Evolutionary conservation across 2,113 vertebrate genomes (phyloP), one percentile per base, ranked within the genome.

Genomic region (Mesoclemmys tuberculata): DNA sequence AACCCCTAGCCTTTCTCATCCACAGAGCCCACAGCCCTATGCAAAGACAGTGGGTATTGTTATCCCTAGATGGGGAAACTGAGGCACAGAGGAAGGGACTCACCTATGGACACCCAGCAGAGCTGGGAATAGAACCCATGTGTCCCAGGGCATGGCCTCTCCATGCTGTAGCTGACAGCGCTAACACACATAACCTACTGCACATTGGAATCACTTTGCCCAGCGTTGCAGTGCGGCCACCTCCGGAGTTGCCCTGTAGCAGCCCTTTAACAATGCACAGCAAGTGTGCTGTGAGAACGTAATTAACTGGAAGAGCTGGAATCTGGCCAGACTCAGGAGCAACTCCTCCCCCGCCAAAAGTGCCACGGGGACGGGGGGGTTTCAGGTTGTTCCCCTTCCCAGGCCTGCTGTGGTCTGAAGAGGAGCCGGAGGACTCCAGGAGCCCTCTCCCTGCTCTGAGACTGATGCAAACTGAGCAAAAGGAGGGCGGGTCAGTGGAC

Each of bases 101-200:
- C 21, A 1, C 68, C 64, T 18, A 8, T n/a, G 35, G 64, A 13
- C 58, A 18, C 61, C 13, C 61, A 64, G 61, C 61, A 31, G 29
- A 64, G 61, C 61, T 7, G 14, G 61, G 31, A 64, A 16, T 35
- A 64, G 61, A 64, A 64, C 61, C 31, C 29, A 64, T 12, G 58
- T 29, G 14, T 38, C 68, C 68, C 4, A 41, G 35, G 19, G 22
- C 24, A 26, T 24, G 22, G n/a, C 38, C 71, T 10, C 21, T 2
- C 41, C 41, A 44, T 11, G 27, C 58, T 31, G 31, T 31, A 41
- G 38, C 71, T 12, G 13, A 6, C 71, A 75, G 38, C 61, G 8
- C 11, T 12, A 29, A 11, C 41, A 5, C 22, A 6, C 2, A 1
- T 14, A 6, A 27, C 26, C 26, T 12, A 8, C 26, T 9, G 9